These are phyloP conservation scores for Phortica variegata DNA, from an alignment of 1,140 invertebrate genomes.

Conservation along the genomic window DNA sequence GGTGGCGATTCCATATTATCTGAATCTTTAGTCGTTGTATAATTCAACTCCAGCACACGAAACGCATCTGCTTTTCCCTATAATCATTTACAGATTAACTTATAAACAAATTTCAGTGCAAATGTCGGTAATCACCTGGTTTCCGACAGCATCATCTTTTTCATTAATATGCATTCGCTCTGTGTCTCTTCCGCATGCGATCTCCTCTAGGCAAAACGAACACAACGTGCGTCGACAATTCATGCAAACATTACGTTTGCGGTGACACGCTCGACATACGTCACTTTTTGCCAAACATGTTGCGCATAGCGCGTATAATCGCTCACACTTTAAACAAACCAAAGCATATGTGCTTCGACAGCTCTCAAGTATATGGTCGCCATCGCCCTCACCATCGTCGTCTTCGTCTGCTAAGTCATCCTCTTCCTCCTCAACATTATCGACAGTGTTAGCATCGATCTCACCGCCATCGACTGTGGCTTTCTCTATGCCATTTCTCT, in stretches of 20 bases:
- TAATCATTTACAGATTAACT: neutral
- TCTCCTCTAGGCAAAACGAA: constrained; percentile 46
- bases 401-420: neutral
- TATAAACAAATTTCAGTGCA: no score
- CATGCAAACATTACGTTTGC: constrained; percentile 47
- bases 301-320: constrained; percentile 39
- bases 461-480: neutral
- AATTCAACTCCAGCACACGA: constrained; percentile 40
- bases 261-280: constrained; percentile 41
- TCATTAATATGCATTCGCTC: constrained; percentile 41
- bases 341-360: constrained; percentile 37
- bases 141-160: neutral
- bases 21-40: constrained; percentile 14
- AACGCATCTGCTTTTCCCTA: constrained; percentile 25
- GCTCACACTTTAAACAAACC: constrained; percentile 47
- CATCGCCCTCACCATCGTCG: constrained; percentile 3
- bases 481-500: neutral
- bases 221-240: constrained; percentile 43
- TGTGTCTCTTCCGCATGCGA: constrained; percentile 36
- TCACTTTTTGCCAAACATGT: constrained; percentile 40
- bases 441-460: constrained; percentile 3
- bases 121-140: no score
- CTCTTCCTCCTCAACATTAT: neutral
- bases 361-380: constrained; percentile 12
- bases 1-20: constrained; percentile 16